These are phyloP conservation scores for Rhamphomyia laevipes DNA, from an alignment of 2,888 invertebrate genomes.

Conservation along the genomic window DNA sequence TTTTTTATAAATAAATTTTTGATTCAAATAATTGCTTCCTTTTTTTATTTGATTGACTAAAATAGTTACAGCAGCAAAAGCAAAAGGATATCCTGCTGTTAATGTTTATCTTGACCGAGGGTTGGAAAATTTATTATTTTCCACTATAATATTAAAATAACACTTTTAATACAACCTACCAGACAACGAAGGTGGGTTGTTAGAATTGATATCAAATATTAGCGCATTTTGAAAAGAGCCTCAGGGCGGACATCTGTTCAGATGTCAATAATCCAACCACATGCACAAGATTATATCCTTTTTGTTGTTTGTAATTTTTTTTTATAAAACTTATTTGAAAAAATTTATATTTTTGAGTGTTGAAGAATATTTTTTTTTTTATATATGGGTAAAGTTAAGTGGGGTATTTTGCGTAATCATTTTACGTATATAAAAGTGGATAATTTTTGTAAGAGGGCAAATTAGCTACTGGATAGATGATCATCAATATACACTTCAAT, in stretches of 20 bases:
- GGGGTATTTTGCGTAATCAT: no score
- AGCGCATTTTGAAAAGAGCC: slow-evolving; percentile 6
- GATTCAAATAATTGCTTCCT: no score
- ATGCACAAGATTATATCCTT: slow-evolving; percentile 17
- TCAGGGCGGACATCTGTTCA: slow-evolving; percentile 20
- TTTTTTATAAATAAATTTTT: no score
- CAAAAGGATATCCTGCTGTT: neutral
- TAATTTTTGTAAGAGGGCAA: no score
- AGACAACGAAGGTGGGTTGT: neutral
- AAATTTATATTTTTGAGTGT: neutral
- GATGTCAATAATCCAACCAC: slow-evolving; percentile 19
- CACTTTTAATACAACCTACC: slow-evolving; percentile 1
- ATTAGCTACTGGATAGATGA: no score
- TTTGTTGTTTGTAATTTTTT: neutral
- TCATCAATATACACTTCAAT: no score
- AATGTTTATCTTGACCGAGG: slow-evolving; percentile 5
- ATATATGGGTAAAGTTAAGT: no score
- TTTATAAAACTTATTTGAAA: no score
- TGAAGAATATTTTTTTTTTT: no score
- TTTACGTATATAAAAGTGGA: no score
- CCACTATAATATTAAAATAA: slow-evolving; percentile 1
- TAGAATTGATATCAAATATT: no score
- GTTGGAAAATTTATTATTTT: neutral
- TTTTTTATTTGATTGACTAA: no score
- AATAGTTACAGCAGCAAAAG: neutral